Conservation (phyloP, 64 coral and sea anemone species). For the Platygyra sinensis region DNA sequence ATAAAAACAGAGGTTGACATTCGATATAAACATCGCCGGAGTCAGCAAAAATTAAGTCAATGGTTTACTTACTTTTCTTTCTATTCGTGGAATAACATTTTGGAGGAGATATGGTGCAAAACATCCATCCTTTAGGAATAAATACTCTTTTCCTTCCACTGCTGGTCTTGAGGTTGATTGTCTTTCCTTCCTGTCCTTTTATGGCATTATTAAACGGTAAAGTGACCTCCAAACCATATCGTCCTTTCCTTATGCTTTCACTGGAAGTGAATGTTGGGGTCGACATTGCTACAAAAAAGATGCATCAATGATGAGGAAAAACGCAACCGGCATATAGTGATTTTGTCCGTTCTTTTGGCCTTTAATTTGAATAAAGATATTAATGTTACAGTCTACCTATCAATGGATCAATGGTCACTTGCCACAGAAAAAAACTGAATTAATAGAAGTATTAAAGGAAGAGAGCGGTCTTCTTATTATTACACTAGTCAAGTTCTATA, state of each 20-base stretch:
- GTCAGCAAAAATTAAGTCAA: background rate
- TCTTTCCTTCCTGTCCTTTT: conserved; percentile 17
- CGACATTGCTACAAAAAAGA: background rate
- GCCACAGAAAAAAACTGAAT: too few species aligned
- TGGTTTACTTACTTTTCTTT: conserved; percentile 30
- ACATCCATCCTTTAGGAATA: conserved; percentile 71
- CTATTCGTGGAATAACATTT: conserved; percentile 45
- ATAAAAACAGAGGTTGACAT: too few species aligned
- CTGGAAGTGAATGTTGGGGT: background rate
- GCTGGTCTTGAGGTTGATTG: conserved; percentile 45
- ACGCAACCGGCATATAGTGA: too few species aligned
- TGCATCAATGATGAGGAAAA: too few species aligned
- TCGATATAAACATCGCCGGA: background rate
- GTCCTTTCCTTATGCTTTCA: background rate
- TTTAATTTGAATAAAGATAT: too few species aligned
- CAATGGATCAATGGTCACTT: too few species aligned
- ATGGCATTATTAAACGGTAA: background rate
- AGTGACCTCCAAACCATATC: background rate
- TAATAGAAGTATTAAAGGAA: too few species aligned
- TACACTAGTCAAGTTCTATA: too few species aligned
- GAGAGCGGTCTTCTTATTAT: too few species aligned
- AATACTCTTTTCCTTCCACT: conserved; percentile 49
- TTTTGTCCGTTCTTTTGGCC: too few species aligned
- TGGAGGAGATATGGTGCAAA: conserved; percentile 50
- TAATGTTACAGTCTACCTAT: too few species aligned